phyloP scores from a whole-genome alignment of 1,140 invertebrate genomes.

The Lethrus apterus region DNA sequence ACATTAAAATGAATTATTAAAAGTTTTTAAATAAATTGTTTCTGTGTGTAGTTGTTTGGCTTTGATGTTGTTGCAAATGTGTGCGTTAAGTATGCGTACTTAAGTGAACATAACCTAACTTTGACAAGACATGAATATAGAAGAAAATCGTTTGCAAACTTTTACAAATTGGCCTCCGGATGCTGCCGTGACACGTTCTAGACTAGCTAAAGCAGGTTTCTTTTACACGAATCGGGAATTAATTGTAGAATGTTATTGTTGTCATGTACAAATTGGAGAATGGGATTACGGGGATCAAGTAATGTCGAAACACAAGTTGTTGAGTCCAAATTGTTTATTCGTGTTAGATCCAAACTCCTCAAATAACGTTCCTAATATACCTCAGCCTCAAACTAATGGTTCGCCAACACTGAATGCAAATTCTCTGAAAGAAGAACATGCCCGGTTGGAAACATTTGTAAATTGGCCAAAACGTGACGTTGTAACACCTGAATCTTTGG shows the following conservation, averaged over 20 bases:
- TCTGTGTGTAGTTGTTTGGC: too few relatives aligned
- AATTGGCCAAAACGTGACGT: conserved; percentile 57
- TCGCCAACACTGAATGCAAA: conserved; percentile 8
- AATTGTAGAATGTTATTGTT: conserved; percentile 70
- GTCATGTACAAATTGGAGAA: conserved; percentile 59
- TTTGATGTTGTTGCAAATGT: too few relatives aligned
- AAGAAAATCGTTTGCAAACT: conserved; percentile 58
- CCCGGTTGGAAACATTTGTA: conserved; percentile 55
- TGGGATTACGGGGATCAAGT: conserved; percentile 72
- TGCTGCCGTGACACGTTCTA: conserved; percentile 52
- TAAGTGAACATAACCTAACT: conserved; percentile 3
- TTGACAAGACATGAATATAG: conserved; percentile 54
- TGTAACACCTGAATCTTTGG: conserved; percentile 60
- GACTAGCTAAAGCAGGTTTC: conserved; percentile 76
- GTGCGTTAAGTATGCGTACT: too few relatives aligned
- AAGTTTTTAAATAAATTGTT: too few relatives aligned
- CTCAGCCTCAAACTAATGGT: conserved; percentile 16
- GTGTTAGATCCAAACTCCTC: conserved; percentile 54
- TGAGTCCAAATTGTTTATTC: conserved; percentile 65
- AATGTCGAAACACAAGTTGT: conserved; percentile 53
- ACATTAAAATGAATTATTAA: too few relatives aligned
- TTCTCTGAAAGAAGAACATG: conserved; percentile 27
- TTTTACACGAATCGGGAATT: conserved; percentile 61
- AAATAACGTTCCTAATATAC: conserved; percentile 54
- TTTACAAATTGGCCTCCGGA: conserved; percentile 64